Percentiles rank a stretch among this genome's conserved stretches.
These are phyloP conservation scores for Cryptocephalus moraei DNA, from an alignment of 2,888 invertebrate genomes.

Conservation along the genomic window DNA sequence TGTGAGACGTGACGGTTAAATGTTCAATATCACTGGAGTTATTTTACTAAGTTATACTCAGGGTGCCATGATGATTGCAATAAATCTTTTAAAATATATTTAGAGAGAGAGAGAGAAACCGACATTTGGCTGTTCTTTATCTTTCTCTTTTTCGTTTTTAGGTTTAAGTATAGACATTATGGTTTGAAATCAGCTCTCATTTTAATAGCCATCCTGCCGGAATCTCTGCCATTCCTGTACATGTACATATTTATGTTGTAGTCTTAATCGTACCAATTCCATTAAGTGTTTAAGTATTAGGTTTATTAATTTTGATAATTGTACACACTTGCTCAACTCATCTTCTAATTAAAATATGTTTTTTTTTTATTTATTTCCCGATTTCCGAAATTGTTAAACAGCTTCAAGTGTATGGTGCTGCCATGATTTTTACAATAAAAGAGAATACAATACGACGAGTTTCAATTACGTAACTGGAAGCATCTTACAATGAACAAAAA, in stretches of 20 bases:
- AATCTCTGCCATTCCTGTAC: conserved; percentile 20
- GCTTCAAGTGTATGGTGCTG: conserved; percentile 37
- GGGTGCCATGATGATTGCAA: conserved; percentile 36
- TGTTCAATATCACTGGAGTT: not conserved
- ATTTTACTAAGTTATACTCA: conserved; percentile 28
- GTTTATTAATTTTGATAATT: conserved; percentile 27
- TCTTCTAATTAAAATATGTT: conserved; percentile 24
- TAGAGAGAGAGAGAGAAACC: conserved; percentile 10
- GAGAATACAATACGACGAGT: no score
- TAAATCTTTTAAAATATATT: conserved; percentile 25
- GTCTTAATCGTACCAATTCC: conserved; percentile 19
- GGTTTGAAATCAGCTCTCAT: conserved; percentile 1
- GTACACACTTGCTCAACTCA: conserved; percentile 39
- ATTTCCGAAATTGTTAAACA: conserved; percentile 20
- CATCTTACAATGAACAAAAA: no score
- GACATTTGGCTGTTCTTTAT: conserved; percentile 11
- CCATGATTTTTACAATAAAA: conserved; percentile 20
- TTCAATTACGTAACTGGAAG: no score
- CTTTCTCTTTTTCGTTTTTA: not conserved
- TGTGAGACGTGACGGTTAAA: not conserved
- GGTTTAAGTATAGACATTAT: not conserved
- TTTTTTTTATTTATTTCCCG: conserved; percentile 26
- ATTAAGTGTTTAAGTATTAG: conserved; percentile 7
- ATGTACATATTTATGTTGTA: conserved; percentile 23
- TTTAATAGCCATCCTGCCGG: conserved; percentile 6